Base-by-base conservation (phyloP, 2,113 vertebrate species). In the Sceloporus undulatus region DNA sequence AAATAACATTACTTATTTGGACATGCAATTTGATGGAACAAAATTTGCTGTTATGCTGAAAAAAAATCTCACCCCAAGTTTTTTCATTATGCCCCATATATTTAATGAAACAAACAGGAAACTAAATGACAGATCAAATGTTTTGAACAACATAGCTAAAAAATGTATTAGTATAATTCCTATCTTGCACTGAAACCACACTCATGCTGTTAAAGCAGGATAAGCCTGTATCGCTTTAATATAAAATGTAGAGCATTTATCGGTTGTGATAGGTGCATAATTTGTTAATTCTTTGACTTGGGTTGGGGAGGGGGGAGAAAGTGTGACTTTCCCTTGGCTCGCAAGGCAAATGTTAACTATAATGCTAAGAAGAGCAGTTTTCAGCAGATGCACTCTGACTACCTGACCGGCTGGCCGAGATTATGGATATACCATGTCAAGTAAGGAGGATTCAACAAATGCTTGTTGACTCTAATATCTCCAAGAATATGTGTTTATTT, bases 401-500 rank as follows among this genome's bases (percentile, higher is more conserved):
- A 90, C 85, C 21, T 74, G 68, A 85, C 10, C 92, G 92, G 89
- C 80, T 9, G 90, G 86, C 92, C 88, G 93, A 89, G 66, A 89
- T 88, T n/a, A 71, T 84, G 23, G 62, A 85, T 92, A 76, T 84
- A 42, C 82, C 92, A 71, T 78, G 92, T 93, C 80, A 88, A 91
- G 85, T 86, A 78, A 94, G 91, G 89, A 90, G 93, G 4, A 90
- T 0, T 0, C 4, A 89, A 91, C 54, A 91, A 89, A n/a, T 88
- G 92, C 74, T 87, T 93, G 66, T n/a, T n/a, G n/a, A 74, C 8
- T 82, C n/a, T 83, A 90, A 82, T 88, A 95, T 92, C 75, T 84
- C 71, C n/a, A 90, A 66, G n/a, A n/a, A 91, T 89, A 91, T 75
- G 89, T 79, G 40, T 92, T 93, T 94, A 94, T 87, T 94, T 79